These are phyloP conservation scores for Corvus hawaiiensis DNA, from an alignment of 2,113 vertebrate species.

Conservation along the genomic window DNA sequence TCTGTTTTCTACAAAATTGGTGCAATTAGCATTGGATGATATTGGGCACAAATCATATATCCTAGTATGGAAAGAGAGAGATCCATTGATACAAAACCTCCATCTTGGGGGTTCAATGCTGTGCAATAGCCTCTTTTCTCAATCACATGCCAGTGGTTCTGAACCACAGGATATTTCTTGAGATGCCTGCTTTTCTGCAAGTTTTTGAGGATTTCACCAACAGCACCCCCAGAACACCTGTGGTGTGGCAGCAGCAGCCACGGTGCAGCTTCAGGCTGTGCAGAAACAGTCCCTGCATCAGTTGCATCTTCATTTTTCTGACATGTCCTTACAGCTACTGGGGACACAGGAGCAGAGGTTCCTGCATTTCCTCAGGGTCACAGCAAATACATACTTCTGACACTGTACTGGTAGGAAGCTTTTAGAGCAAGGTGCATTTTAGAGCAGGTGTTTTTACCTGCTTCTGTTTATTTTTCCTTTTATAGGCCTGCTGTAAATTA, in stretches of 20 bases:
- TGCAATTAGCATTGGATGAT: background rate
- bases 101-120: fast-evolving
- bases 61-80: background rate
- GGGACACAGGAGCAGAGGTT: background rate
- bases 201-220: background rate
- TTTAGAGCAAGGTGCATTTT: background rate
- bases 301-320: background rate
- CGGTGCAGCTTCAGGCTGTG: background rate
- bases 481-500: background rate
- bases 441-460: background rate
- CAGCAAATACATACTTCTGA: background rate
- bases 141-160: fast-evolving
- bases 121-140: background rate
- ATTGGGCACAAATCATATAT: background rate
- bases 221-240: background rate
- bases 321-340: no score
- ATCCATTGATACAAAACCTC: background rate
- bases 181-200: background rate
- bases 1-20: background rate
- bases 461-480: background rate
- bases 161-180: background rate
- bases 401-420: background rate
- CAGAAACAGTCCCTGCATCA: background rate
- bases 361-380: background rate
- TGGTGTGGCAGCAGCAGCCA: background rate